A percentile compares a stretch with the other conserved stretches of the same genome.
Conservation (phyloP, 1,140 invertebrate species). For the Venustaconcha ellipsiformis region DNA sequence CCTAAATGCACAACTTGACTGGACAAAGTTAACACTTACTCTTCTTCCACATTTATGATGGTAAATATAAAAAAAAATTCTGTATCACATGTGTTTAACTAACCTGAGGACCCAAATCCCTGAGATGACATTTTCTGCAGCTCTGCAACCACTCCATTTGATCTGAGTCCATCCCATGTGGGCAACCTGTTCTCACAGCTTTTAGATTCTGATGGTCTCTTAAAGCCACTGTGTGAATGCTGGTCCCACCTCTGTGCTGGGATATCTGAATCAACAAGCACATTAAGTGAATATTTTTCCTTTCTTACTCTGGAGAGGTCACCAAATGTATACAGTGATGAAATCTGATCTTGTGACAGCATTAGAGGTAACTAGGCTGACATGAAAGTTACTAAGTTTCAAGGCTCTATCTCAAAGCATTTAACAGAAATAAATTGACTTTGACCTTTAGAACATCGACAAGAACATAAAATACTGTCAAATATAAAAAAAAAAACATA, state of each 20-base stretch:
- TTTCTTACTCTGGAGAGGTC: no score
- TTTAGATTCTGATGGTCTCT: slow-evolving; percentile 12
- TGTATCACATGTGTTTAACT: background rate
- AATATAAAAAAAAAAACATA: no score
- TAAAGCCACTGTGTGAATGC: slow-evolving; percentile 32
- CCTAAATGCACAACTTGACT: background rate
- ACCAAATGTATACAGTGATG: no score
- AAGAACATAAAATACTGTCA: no score
- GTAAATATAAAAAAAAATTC: background rate
- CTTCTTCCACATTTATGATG: background rate
- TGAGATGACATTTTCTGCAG: slow-evolving; percentile 38
- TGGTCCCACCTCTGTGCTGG: slow-evolving; percentile 36
- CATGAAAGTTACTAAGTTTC: no score
- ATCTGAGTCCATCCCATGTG: slow-evolving; percentile 48
- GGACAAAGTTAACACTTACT: background rate
- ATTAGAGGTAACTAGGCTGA: no score
- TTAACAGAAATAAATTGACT: no score
- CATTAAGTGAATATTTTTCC: no score
- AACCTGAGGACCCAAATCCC: slow-evolving; percentile 34
- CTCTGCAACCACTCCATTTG: slow-evolving; percentile 36
- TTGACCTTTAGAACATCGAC: no score
- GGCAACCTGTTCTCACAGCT: slow-evolving; percentile 7
- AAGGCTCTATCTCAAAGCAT: no score
- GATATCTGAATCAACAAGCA: slow-evolving; percentile 2
- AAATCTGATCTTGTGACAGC: no score